Conservation (phyloP, 1,140 invertebrate genomes). For the Magallana angulata region DNA sequence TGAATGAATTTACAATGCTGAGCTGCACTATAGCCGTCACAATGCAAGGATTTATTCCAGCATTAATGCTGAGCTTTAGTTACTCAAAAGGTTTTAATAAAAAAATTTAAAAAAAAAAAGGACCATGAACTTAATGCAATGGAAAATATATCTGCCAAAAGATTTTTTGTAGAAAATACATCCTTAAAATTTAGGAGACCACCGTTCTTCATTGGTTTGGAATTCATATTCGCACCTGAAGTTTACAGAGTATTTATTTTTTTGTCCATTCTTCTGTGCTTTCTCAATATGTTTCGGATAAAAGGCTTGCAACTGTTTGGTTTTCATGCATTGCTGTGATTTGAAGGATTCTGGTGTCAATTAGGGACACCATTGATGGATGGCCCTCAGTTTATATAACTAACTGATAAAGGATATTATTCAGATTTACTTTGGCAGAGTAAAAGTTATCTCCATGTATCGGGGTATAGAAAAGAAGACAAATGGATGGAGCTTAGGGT, state of each 20-base stretch:
- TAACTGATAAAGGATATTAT: conserved; percentile 30
- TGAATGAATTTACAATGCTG: no score
- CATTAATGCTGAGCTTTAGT: no score
- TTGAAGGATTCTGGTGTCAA: conserved; percentile 2
- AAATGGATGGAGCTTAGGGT: neutral
- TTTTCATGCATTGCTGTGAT: conserved; percentile 27
- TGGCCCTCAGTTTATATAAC: conserved; percentile 27
- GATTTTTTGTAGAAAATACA: no score
- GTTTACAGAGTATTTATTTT: neutral
- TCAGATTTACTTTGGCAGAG: conserved; percentile 23
- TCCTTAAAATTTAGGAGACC: no score
- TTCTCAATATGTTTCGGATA: neutral
- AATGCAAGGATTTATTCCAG: neutral
- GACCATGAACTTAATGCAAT: no score
- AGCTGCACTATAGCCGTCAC: neutral
- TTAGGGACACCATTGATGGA: neutral
- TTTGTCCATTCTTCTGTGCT: neutral
- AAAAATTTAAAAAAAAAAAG: no score
- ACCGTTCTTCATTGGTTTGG: no score
- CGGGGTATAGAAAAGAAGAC: neutral
- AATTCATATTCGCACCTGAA: neutral
- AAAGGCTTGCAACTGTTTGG: conserved; percentile 14
- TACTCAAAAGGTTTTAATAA: no score
- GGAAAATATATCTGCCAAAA: no score
- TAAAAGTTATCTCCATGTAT: conserved; percentile 16